A percentile compares a stretch with the other conserved stretches of the same genome.
Conservation (phyloP, 2,888 invertebrate genomes). For the Eumacrocentrus americanus region DNA sequence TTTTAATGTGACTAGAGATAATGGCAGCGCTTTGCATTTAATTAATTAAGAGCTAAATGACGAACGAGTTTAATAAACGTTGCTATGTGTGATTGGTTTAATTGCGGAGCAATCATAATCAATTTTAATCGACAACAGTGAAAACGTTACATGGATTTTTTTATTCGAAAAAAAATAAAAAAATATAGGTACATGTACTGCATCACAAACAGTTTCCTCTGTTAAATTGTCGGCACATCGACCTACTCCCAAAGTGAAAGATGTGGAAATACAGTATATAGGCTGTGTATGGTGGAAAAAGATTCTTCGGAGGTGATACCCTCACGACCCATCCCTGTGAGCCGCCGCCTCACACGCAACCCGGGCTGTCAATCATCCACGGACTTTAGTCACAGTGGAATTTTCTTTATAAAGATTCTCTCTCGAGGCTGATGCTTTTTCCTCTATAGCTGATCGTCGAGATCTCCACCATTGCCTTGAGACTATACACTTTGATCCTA, state of each 20-base stretch:
- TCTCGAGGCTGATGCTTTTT: conserved; percentile 27
- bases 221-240: not conserved
- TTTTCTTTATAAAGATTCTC: conserved; percentile 48
- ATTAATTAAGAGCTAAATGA: too few relatives aligned
- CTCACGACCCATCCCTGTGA: conserved; percentile 50
- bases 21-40: too few relatives aligned
- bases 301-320: conserved; percentile 54
- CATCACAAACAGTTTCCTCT: not conserved
- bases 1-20: too few relatives aligned
- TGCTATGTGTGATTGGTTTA: too few relatives aligned
- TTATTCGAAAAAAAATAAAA: too few relatives aligned
- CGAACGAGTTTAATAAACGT: too few relatives aligned
- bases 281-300: conserved; percentile 37
- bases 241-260: not conserved
- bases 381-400: conserved; percentile 60
- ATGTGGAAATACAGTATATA: not conserved
- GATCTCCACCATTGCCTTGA: not conserved
- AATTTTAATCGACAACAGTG: too few relatives aligned
- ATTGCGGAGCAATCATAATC: too few relatives aligned
- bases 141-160: too few relatives aligned
- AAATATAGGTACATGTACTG: too few relatives aligned
- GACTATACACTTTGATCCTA: not conserved
- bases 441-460: conserved; percentile 23
- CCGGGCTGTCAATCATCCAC: conserved; percentile 56
- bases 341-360: conserved; percentile 45